These are phyloP conservation scores for Popillia japonica DNA, from an alignment of 1,140 invertebrate genomes.

Conservation along the genomic window DNA sequence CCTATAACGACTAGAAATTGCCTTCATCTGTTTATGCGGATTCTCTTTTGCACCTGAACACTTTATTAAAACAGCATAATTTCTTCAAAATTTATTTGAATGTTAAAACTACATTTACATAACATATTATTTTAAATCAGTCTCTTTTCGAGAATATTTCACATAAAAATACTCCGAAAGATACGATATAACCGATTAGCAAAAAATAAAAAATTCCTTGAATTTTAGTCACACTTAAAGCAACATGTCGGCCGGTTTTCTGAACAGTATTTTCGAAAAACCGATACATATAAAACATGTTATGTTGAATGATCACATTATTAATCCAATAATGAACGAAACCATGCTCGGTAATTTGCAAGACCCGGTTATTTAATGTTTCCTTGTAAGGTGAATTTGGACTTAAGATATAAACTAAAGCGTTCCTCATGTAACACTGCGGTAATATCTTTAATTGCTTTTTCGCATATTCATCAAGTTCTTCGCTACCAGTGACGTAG, in stretches of 20 bases:
- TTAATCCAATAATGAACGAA: background rate
- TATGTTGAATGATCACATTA: background rate
- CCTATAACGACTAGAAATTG: no score
- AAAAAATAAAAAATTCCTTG: conserved; percentile 12
- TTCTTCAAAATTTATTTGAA: background rate
- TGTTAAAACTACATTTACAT: background rate
- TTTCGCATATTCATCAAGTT: background rate
- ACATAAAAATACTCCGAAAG: conserved; percentile 68
- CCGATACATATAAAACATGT: conserved; percentile 8
- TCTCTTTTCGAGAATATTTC: background rate
- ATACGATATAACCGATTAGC: background rate
- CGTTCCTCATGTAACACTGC: background rate
- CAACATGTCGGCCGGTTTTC: background rate
- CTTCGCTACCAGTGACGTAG: background rate
- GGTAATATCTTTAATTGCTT: background rate
- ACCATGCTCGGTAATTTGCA: background rate
- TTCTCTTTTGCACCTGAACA: background rate
- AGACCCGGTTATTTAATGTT: background rate
- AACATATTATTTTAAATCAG: background rate
- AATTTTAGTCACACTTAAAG: background rate
- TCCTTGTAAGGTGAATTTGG: conserved; percentile 9
- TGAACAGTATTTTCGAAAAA: background rate
- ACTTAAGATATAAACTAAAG: background rate
- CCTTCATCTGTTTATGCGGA: no score
- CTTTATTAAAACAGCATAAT: background rate